Evolutionary conservation across 2,888 invertebrate species (phyloP).

Genomic region (Microctonus brassicae): DNA sequence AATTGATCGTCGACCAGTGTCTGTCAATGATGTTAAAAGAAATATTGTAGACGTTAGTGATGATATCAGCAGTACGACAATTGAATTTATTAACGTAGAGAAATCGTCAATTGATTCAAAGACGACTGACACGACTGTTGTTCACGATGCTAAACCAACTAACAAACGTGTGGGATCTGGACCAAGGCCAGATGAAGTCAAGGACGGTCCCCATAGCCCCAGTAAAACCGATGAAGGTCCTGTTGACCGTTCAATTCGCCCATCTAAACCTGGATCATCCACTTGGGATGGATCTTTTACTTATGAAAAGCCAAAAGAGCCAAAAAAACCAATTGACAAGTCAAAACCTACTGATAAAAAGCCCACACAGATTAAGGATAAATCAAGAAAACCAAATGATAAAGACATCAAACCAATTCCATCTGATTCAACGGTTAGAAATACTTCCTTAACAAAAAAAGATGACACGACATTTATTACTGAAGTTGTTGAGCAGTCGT

Average conservation of each 20-base stretch:
- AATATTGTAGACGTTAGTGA: conserved; percentile 25
- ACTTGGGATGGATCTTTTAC: conserved; percentile 57
- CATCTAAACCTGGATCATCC: conserved; percentile 48
- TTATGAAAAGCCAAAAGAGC: conserved; percentile 45
- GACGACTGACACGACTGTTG: conserved; percentile 41
- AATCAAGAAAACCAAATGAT: conserved; percentile 40
- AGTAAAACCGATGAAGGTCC: conserved; percentile 24
- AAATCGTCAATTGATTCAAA: conserved; percentile 40
- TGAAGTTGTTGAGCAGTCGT: conserved; percentile 54
- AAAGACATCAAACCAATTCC: conserved; percentile 27
- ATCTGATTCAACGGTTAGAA: conserved; percentile 32
- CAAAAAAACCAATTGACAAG: conserved; percentile 37
- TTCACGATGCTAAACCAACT: conserved; percentile 31
- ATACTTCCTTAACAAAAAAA: conserved; percentile 19
- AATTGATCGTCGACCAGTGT: conserved; percentile 9
- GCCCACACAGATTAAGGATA: conserved; percentile 38
- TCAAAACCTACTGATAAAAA: conserved; percentile 37
- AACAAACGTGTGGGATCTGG: conserved; percentile 20
- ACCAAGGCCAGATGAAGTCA: conserved; percentile 25
- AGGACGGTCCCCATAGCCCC: conserved; percentile 20
- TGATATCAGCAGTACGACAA: conserved; percentile 38
- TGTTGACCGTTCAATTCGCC: conserved; percentile 39
- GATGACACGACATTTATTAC: conserved; percentile 66
- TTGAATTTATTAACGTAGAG: conserved; percentile 42
- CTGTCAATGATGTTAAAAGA: conserved; percentile 25